Base-by-base conservation (phyloP, 2,113 vertebrate genomes). In the Rhabdomys dilectus region DNA sequence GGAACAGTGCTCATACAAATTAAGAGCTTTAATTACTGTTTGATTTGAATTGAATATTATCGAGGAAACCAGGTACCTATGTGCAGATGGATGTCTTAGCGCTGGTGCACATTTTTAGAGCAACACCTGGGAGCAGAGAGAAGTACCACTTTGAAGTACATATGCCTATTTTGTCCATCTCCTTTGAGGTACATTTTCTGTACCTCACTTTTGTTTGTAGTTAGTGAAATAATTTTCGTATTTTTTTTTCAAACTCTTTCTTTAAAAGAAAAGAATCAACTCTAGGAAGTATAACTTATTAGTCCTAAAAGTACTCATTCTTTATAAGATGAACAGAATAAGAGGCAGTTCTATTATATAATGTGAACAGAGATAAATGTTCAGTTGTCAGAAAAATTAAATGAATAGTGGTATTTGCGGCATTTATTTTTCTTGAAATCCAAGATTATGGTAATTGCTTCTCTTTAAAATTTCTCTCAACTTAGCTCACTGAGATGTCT, bases 361-460 rank as follows among this genome's bases (percentile, higher is more conserved):
- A 78, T 22, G 95, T 93, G 97, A 96, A 97, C 11, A 73, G 58
- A 98, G 76, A 92, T 95, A 97, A 96, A 97, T 97, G 86, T 86
- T 45, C 53, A 92, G 91, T 89, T 98, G 95, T 94, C 95, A 96
- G 60, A 97, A 97, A 95, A 90, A 45, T 95, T 97, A 97, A 97
- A 96, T 73, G 98, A 98, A 94, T 98, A 97, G 93, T 96, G 22
- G 97, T 98, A 96, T 98, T 98, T 97, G 98, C 98, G 78, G 76
- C 94, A 98, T 93, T 98, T 98, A 96, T 97, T 98, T 98, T 98
- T 98, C 72, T 95, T 97, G n/a, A 91, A 96, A 62, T 97, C 98
- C 96, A 82, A 96, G 93, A 97, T 85, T 98, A 97, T 36, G 95
- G 96, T 98, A 98, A 98, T 98, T 98, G 96, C 96, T 97, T 89